Percentiles rank a stretch among this genome's conserved stretches.
Conservation (phyloP, 2,888 invertebrate genomes). For the Drosophila fulvimacula region DNA sequence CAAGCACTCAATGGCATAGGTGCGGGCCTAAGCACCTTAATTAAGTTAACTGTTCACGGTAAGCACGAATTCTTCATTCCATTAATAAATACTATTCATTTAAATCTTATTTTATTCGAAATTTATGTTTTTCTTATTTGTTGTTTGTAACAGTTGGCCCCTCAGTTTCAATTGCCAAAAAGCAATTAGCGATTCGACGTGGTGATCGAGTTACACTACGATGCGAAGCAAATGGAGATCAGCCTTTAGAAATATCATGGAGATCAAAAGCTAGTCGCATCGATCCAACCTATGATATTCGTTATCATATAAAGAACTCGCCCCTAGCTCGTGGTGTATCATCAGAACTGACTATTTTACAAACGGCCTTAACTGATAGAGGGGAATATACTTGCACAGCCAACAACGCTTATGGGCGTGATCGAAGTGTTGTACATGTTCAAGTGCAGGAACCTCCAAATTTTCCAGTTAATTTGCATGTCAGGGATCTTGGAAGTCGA, state of each 20-base stretch:
- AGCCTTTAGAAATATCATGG: conserved; percentile 86
- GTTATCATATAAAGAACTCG: conserved; percentile 84
- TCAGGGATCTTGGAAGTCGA: conserved; percentile 86
- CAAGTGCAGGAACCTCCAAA: conserved; percentile 87
- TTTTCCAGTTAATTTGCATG: conserved; percentile 87
- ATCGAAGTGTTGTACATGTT: conserved; percentile 85
- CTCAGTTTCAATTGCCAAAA: conserved; percentile 85
- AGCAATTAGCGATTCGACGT: conserved; percentile 85
- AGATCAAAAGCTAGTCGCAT: conserved; percentile 85
- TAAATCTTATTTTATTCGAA: background rate
- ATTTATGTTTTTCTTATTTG: background rate
- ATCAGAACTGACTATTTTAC: conserved; percentile 86
- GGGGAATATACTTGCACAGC: conserved; percentile 88
- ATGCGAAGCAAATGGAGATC: conserved; percentile 86
- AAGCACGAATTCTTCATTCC: conserved; percentile 48
- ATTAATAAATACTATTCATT: background rate
- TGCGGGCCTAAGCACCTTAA: conserved; percentile 87
- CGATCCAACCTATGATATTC: conserved; percentile 86
- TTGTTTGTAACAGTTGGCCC: conserved; percentile 85
- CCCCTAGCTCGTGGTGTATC: conserved; percentile 84
- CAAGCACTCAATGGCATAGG: conserved; percentile 88
- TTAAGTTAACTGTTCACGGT: conserved; percentile 88
- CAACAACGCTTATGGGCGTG: conserved; percentile 88
- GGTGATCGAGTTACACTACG: conserved; percentile 86
- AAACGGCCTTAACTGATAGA: conserved; percentile 86